These are phyloP conservation scores for Psilopsiagon aurifrons DNA, from an alignment of 2,113 vertebrate species.

Conservation along the genomic window DNA sequence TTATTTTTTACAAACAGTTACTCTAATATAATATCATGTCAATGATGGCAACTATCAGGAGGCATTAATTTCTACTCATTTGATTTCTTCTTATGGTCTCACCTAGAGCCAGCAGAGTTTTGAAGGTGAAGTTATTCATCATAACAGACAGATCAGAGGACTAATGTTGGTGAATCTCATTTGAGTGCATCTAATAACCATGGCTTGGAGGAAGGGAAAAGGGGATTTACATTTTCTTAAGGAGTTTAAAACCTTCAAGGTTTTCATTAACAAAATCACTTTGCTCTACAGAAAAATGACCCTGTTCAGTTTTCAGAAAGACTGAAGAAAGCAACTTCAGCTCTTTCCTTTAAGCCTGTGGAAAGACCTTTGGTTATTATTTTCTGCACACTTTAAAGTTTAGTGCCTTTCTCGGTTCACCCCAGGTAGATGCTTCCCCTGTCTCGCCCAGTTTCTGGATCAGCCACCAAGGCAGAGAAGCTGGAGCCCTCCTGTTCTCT, in stretches of 20 bases:
- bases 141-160: neutral
- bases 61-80: neutral
- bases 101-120: neutral
- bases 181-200: neutral
- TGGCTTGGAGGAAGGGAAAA: neutral
- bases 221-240: neutral
- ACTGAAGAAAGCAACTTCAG: neutral
- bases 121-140: neutral
- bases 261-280: neutral
- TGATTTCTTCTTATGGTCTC: neutral
- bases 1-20: neutral
- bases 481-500: neutral
- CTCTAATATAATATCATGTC: neutral
- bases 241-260: neutral
- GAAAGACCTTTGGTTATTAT: neutral
- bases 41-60: accelerated
- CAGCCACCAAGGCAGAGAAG: accelerated
- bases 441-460: neutral
- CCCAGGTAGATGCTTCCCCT: neutral
- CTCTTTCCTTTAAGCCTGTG: neutral
- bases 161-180: neutral
- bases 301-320: neutral
- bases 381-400: neutral
- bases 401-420: neutral
- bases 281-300: neutral